A percentile compares a stretch with the other conserved stretches of the same genome.
phyloP scores from a whole-genome alignment of 2,888 invertebrate genomes.

The Limnephilus rhombicus region DNA sequence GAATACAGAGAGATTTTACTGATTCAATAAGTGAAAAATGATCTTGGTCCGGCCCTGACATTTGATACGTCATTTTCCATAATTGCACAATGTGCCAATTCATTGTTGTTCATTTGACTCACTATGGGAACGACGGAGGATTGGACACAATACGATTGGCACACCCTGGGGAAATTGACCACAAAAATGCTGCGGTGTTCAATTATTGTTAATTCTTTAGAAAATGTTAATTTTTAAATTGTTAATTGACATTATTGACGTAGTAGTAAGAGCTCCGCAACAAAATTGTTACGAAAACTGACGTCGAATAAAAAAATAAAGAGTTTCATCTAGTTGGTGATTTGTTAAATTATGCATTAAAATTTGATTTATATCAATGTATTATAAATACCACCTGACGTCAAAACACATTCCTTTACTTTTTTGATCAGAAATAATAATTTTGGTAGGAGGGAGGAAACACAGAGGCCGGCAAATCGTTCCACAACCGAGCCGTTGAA shows the following conservation, averaged over 20 bases:
- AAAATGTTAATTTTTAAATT: too few species aligned
- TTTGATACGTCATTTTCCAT: neutral
- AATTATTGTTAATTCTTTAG: neutral
- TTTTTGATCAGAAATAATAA: too few species aligned
- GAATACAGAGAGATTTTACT: too few species aligned
- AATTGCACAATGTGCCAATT: neutral
- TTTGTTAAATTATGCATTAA: neutral
- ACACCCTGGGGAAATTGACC: neutral
- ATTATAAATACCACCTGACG: too few species aligned
- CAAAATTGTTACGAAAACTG: neutral
- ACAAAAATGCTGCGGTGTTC: neutral
- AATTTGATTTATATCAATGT: too few species aligned
- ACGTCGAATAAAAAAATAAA: neutral
- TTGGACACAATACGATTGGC: neutral
- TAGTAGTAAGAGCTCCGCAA: neutral
- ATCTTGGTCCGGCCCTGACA: neutral
- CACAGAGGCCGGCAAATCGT: too few species aligned
- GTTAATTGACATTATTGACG: neutral
- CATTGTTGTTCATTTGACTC: neutral
- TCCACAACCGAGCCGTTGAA: too few species aligned
- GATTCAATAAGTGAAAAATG: neutral
- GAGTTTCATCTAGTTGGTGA: neutral
- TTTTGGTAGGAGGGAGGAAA: too few species aligned
- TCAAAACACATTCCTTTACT: too few species aligned
- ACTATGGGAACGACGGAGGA: neutral